Evolutionary conservation across 1,140 invertebrate species (phyloP).

Genomic region (Sipha flava): DNA sequence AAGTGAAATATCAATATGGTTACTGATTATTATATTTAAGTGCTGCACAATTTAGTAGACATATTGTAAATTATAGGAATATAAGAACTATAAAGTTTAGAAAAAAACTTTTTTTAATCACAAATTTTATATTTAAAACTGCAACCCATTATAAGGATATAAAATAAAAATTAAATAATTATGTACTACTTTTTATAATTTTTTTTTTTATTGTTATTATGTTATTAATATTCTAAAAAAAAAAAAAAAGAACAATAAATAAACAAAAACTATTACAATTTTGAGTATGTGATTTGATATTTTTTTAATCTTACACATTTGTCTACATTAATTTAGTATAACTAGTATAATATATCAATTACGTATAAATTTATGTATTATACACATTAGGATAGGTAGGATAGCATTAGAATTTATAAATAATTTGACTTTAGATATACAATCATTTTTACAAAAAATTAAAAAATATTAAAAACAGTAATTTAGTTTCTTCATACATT

Average conservation of each 20-base stretch:
- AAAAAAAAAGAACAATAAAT: background rate
- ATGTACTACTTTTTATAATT: background rate
- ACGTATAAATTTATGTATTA: background rate
- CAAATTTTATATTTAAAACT: background rate
- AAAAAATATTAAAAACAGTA: background rate
- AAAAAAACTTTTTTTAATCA: background rate
- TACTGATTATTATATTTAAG: too few species aligned
- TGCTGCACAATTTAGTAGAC: background rate
- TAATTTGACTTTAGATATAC: background rate
- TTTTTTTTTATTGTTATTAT: background rate
- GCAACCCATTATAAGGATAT: background rate
- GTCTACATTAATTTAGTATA: background rate
- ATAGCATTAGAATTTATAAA: background rate
- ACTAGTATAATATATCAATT: background rate
- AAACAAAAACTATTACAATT: background rate
- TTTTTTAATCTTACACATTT: background rate
- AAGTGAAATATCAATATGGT: too few species aligned
- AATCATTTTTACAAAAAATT: background rate
- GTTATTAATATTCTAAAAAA: background rate
- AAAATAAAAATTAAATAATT: background rate
- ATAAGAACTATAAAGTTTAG: background rate
- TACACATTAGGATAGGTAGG: background rate
- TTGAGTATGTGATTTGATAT: background rate
- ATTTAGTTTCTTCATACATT: background rate
- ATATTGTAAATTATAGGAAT: background rate